Conservation (phyloP, 2,888 invertebrate species). For the Brenthis ino region DNA sequence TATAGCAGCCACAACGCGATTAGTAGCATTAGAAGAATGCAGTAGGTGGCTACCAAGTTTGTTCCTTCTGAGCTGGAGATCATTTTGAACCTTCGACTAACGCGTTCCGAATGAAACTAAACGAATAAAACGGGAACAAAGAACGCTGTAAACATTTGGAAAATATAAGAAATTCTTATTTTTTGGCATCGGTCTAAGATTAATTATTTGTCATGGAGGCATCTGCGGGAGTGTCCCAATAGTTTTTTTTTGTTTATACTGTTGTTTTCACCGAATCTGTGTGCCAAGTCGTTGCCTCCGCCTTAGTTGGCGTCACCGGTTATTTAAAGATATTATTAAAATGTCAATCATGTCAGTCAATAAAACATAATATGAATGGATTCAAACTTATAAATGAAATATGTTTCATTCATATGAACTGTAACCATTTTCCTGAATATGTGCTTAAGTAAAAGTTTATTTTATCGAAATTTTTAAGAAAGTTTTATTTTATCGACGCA, state of each 20-base stretch:
- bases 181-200: slow-evolving; percentile 59
- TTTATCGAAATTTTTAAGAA: too few relatives aligned
- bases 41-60: slow-evolving; percentile 85
- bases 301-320: slow-evolving; percentile 32
- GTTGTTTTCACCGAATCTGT: slow-evolving; percentile 40
- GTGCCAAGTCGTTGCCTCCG: slow-evolving; percentile 36
- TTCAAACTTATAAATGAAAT: too few relatives aligned
- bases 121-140: slow-evolving; percentile 45
- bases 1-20: slow-evolving; percentile 86
- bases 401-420: too few relatives aligned
- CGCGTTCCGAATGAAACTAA: slow-evolving; percentile 57
- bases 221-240: slow-evolving; percentile 41
- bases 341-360: not conserved
- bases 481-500: too few relatives aligned
- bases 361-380: not conserved
- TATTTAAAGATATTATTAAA: slow-evolving; percentile 11
- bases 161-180: slow-evolving; percentile 60
- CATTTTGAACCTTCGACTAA: slow-evolving; percentile 53
- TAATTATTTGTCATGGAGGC: slow-evolving; percentile 60
- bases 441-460: too few relatives aligned
- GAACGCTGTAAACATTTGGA: slow-evolving; percentile 39
- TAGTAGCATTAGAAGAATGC: slow-evolving; percentile 84
- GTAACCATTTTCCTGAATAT: too few relatives aligned
- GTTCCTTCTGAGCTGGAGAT: slow-evolving; percentile 79
- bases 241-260: slow-evolving; percentile 45